Evolutionary conservation across 2,113 vertebrate genomes (phyloP).

Genomic region (Oreochromis niloticus): DNA sequence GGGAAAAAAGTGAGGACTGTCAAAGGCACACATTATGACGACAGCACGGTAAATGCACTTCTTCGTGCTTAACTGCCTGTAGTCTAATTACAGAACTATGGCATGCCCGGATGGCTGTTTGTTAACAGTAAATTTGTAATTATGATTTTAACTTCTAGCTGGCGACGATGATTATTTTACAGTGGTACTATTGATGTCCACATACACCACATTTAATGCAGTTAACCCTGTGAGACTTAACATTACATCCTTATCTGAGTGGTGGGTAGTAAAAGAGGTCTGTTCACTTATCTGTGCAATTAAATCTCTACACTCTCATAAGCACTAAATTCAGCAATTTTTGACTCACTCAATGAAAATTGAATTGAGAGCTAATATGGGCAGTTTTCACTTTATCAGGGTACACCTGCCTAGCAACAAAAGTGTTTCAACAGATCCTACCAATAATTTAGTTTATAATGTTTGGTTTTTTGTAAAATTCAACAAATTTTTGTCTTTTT

Average conservation of each 20-base stretch:
- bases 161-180: neutral
- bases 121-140: slow-evolving; percentile 1
- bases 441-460: neutral
- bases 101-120: neutral
- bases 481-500: neutral
- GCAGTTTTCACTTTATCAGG: neutral
- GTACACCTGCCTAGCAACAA: neutral
- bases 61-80: slow-evolving; percentile 27
- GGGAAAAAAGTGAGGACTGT: neutral
- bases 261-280: neutral
- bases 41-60: neutral
- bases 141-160: neutral
- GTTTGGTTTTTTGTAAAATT: neutral
- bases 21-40: neutral
- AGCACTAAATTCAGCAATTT: neutral
- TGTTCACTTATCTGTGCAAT: neutral
- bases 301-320: neutral
- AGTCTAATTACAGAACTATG: slow-evolving; percentile 38
- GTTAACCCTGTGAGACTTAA: neutral
- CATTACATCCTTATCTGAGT: neutral
- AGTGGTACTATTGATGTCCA: neutral
- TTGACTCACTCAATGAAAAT: neutral
- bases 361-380: neutral
- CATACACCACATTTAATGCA: neutral
- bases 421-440: neutral